Base-by-base conservation (phyloP, 2,113 vertebrate genomes). In the Emydocephalus ijimae region DNA sequence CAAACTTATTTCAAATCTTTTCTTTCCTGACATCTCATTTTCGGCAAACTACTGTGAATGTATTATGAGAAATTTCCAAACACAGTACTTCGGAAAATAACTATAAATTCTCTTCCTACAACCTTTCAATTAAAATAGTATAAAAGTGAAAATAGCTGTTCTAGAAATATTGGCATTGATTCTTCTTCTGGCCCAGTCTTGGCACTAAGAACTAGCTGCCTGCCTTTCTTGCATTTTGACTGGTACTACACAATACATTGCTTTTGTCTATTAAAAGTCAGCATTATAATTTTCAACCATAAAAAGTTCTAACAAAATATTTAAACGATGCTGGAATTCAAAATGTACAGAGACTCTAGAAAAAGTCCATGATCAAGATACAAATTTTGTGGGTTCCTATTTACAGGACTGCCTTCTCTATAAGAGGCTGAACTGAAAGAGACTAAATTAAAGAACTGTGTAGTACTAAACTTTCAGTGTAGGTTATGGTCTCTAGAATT, bases 21-120 rank as follows among this genome's bases (percentile, higher is more conserved):
- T 69, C n/a, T 56, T n/a, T 39, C 34, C 34, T 55, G n/a, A 74
- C 8, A 50, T 91, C 90, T 91, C 92, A 94, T 88, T 87, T 43
- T 43, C 43, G 43, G 50, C 91, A 91, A 92, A 90, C 90, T 88
- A 54, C 45, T 92, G 43, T 52, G 7, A 69, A 88, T 92, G 7
- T 14, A 20, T 29, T 43, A 39, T 85, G 12, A 54, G 15, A 45
- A 87, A 85, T 12, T 86, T 59, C 54, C 69, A 87, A 85, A 64
- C 26, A 90, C 14, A 21, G 48, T 90, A 87, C 29, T 86, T 56
- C 34, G 34, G 14, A 92, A 74, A 56, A 34, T 29, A 29, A 61
- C 45, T 45, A 81, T 45, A 92, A 92, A 92, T 81, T 59, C 14
- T 64, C 59, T n/a, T 21, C 15, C n/a, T 26, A 3, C n/a, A 55